These are phyloP conservation scores for Cephalophus harveyi DNA, from an alignment of 2,113 vertebrate species.

Conservation along the genomic window DNA sequence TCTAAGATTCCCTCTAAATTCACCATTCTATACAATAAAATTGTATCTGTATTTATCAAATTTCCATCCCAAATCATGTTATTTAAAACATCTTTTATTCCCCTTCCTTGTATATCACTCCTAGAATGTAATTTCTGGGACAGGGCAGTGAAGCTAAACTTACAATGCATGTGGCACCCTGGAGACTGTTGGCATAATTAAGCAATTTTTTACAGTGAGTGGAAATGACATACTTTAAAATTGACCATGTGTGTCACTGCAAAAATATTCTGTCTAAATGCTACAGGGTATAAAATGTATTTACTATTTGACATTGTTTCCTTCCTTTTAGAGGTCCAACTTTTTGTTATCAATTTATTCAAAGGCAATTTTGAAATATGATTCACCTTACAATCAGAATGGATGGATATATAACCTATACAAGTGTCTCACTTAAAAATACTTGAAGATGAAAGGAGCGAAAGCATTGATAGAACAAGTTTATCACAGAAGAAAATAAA, in stretches of 20 bases:
- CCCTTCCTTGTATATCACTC: background rate
- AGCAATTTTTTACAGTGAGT: slow-evolving; percentile 37
- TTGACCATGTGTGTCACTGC: background rate
- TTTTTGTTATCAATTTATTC: background rate
- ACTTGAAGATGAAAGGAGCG: background rate
- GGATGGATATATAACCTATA: background rate
- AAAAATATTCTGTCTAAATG: background rate
- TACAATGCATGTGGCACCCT: background rate
- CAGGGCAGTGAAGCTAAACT: background rate
- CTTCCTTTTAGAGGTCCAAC: background rate
- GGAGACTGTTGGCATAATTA: background rate
- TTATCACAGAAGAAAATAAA: background rate
- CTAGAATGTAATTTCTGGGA: background rate
- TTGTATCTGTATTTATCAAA: background rate
- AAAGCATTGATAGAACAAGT: background rate
- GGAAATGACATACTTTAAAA: slow-evolving; percentile 38
- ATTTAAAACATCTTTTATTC: background rate
- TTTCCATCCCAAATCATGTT: background rate
- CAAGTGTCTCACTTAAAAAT: background rate
- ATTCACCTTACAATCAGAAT: background rate
- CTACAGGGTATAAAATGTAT: background rate
- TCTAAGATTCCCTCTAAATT: background rate
- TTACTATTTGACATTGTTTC: background rate
- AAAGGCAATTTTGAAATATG: background rate
- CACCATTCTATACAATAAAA: background rate